Base-by-base conservation (phyloP, 2,888 invertebrate species). In the Diadegma fenestrale region DNA sequence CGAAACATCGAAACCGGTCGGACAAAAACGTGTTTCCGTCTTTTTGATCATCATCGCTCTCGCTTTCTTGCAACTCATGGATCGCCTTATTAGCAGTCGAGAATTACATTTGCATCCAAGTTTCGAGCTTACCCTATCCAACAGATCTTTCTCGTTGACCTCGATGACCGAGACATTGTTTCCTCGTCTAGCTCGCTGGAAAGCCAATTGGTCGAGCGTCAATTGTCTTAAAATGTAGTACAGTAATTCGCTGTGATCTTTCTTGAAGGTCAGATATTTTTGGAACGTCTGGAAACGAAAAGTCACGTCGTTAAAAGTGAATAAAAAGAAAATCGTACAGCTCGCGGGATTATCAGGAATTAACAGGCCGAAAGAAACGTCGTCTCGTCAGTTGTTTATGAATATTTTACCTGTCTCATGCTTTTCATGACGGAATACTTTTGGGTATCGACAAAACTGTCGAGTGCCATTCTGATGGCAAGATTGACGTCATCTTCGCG, bases 371-470 rank as follows among this genome's bases (percentile, higher is more conserved):
- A 7, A 43, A 69, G 26, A 26, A n/a, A 41, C 17, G 30, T 58
- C 19, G 45, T 48, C 45, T 48, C 7, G 6, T 22, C 1, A 37
- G 2, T 22, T 63, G 30, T 26, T 2, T 4, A 48, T n/a, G 4
- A 5, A 54, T 63, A 26, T 72, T 63, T 89, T 94, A 98, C 98
- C 95, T 97, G 97, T 95, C 97, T 96, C 98, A 99, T 99, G 69
- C 97, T 96, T 89, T 98, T 97, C 98, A 99, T 99, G 41, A 99
- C 98, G 91, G 98, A 98, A 95, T 98, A 99, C 94, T 99, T 99
- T 94, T 99, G 99, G 0, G 99, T 99, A 89, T 98, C 98, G 78
- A 99, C 98, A 94, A 99, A 99, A 93, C 99, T 99, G 94, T 99
- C 99, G 79, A 99, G 95, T 97, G 99, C 98, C 95, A 99, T 98